Evolutionary conservation across 2,113 vertebrate species (phyloP).

Genomic region (Sorex araneus): DNA sequence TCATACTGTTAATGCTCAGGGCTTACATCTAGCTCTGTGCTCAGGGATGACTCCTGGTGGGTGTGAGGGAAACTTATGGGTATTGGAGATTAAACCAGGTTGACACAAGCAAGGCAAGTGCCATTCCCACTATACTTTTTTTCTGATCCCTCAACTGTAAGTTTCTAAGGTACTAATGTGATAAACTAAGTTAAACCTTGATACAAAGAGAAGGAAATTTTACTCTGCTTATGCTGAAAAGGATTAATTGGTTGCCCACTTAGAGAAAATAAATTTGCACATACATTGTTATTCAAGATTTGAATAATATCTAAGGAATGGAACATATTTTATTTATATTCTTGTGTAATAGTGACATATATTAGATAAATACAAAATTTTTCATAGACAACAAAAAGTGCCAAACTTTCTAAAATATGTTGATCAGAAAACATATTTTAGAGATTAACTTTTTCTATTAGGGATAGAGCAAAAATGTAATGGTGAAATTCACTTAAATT

Average conservation of each 20-base stretch:
- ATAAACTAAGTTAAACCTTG: background rate
- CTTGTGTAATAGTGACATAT: background rate
- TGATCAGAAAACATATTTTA: background rate
- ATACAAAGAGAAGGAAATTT: background rate
- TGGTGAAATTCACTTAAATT: constrained; percentile 19
- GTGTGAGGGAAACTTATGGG: too few relatives aligned
- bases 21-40: too few relatives aligned
- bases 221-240: background rate
- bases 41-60: too few relatives aligned
- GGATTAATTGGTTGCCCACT: background rate
- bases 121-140: too few relatives aligned
- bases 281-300: background rate
- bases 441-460: background rate
- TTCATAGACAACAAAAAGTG: background rate
- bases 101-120: too few relatives aligned
- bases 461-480: constrained; percentile 14
- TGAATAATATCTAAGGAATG: background rate
- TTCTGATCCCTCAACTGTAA: too few relatives aligned
- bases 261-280: background rate
- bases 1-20: too few relatives aligned
- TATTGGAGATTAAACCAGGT: too few relatives aligned
- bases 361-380: background rate
- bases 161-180: background rate
- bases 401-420: background rate
- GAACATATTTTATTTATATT: background rate